Percentiles rank a stretch among this genome's conserved stretches.
Conservation (phyloP, 2,888 invertebrate species). For the Physocephala rufipes region DNA sequence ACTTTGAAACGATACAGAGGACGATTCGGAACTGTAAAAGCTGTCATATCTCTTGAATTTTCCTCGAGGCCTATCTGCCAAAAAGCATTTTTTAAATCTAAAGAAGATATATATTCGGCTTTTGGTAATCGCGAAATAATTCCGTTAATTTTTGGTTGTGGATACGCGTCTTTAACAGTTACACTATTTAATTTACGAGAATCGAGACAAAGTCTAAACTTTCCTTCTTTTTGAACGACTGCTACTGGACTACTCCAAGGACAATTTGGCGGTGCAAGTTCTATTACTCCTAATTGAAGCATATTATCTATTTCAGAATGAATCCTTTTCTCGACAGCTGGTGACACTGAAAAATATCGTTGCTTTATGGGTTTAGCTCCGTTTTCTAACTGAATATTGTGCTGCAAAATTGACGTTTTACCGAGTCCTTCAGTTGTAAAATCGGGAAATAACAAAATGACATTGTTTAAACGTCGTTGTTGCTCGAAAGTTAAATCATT, state of each 20-base stretch:
- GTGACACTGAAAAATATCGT: constrained; percentile 38
- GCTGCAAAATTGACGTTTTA: constrained; percentile 35
- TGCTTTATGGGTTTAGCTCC: constrained; percentile 38
- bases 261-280: constrained; percentile 43
- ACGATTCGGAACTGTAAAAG: constrained; percentile 42
- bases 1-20: constrained; percentile 43
- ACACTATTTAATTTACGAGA: constrained; percentile 49
- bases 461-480: constrained; percentile 6
- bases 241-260: constrained; percentile 51
- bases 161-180: no score
- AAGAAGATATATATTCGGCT: constrained; percentile 37
- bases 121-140: constrained; percentile 38
- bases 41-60: constrained; percentile 38
- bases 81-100: constrained; percentile 40
- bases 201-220: constrained; percentile 49
- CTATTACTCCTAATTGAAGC: constrained; percentile 49
- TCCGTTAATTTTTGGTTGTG: constrained; percentile 31
- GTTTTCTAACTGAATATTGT: constrained; percentile 38
- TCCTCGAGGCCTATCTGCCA: constrained; percentile 35
- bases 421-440: constrained; percentile 36
- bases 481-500: not conserved
- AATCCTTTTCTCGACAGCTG: constrained; percentile 35
- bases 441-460: constrained; percentile 35
- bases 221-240: constrained; percentile 47
- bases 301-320: constrained; percentile 49